phyloP scores from a whole-genome alignment of 2,797 vertebrate genomes.

The Mus spretus region DNA sequence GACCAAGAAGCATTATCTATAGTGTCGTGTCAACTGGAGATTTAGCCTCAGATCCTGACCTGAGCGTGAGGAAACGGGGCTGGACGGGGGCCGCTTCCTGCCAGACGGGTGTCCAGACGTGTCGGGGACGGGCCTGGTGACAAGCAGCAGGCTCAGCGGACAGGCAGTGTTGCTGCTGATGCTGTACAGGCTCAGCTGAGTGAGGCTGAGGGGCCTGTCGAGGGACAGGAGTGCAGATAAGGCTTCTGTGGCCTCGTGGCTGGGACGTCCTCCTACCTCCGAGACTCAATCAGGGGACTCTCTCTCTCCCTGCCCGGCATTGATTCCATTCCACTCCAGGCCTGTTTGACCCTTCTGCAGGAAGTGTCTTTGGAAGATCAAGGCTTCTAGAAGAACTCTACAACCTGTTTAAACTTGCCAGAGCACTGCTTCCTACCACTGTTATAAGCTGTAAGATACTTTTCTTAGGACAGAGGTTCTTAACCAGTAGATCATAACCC shows the following conservation, averaged over 20 bases:
- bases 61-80: slow-evolving; percentile 78
- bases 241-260: background rate
- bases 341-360: slow-evolving; percentile 20
- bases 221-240: background rate
- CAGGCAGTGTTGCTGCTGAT: slow-evolving; percentile 35
- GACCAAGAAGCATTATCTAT: slow-evolving; percentile 1
- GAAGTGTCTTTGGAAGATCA: slow-evolving; percentile 10
- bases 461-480: no score
- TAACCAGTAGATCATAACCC: background rate
- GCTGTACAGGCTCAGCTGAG: slow-evolving; percentile 43
- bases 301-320: background rate
- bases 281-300: background rate
- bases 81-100: slow-evolving; percentile 77
- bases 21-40: background rate
- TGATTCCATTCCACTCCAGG: background rate
- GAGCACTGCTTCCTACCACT: background rate
- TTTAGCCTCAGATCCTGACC: slow-evolving; percentile 65
- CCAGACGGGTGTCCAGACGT: slow-evolving; percentile 81
- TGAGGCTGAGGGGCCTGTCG: slow-evolving; percentile 63
- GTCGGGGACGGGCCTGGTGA: slow-evolving; percentile 73
- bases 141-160: slow-evolving; percentile 70
- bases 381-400: slow-evolving; percentile 48
- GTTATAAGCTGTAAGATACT: background rate
- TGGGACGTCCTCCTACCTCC: background rate
- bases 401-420: slow-evolving; percentile 45